Conservation (phyloP, 2,797 vertebrate genomes). For the Sparus aurata region DNA sequence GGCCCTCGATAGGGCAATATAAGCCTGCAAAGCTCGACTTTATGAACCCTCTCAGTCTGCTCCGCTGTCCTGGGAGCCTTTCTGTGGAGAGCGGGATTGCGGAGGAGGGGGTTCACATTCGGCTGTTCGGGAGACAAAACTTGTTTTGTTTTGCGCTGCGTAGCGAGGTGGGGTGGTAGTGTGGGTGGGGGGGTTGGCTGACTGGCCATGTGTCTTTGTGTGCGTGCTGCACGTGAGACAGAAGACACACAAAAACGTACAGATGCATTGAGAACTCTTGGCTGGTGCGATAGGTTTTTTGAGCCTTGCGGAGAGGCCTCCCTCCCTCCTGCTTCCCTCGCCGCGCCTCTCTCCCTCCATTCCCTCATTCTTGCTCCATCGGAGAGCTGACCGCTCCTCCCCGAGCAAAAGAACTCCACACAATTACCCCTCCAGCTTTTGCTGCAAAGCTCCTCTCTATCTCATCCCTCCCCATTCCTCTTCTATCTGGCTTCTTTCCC, state of each 20-base stretch:
- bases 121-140: constrained; percentile 80
- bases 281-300: constrained; percentile 19
- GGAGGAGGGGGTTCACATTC: constrained; percentile 80
- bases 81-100: constrained; percentile 50
- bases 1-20: constrained; percentile 67
- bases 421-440: constrained; percentile 60
- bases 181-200: constrained; percentile 37
- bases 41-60: constrained; percentile 65
- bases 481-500: not conserved
- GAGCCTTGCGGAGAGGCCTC: constrained; percentile 50
- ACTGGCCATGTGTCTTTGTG: constrained; percentile 58
- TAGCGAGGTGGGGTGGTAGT: constrained; percentile 14
- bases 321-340: constrained; percentile 30
- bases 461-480: constrained; percentile 1
- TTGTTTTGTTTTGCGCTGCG: constrained; percentile 80
- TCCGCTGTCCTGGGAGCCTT: constrained; percentile 61
- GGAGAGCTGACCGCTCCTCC: constrained; percentile 55
- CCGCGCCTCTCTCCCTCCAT: constrained; percentile 11
- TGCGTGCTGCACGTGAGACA: constrained; percentile 55
- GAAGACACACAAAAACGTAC: constrained; percentile 37
- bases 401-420: constrained; percentile 56
- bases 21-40: constrained; percentile 61
- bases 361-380: constrained; percentile 62
- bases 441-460: constrained; percentile 32
- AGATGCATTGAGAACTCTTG: constrained; percentile 47